phyloP scores from a whole-genome alignment of 2,888 invertebrate genomes.

The Spisula subtruncata region DNA sequence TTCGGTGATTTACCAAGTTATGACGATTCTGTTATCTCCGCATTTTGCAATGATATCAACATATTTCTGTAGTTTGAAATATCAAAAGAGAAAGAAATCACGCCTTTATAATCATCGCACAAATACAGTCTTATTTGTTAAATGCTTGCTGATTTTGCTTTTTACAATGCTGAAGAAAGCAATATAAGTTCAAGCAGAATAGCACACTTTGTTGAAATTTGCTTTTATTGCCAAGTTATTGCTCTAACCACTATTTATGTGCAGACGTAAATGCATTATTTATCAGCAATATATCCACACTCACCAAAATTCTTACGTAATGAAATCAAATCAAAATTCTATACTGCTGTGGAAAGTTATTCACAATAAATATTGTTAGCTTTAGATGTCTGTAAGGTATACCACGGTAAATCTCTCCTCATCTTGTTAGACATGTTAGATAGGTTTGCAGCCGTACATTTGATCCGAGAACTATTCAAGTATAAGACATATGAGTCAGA shows the following conservation, averaged over 20 bases:
- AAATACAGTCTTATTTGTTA: slow-evolving; percentile 14
- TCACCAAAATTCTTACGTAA: not conserved
- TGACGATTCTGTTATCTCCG: not conserved
- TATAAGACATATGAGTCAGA: not conserved
- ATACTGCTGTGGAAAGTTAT: not conserved
- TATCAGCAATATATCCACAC: not conserved
- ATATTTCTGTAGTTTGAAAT: not conserved
- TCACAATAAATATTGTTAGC: not conserved
- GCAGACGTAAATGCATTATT: not conserved
- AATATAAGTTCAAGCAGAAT: not conserved
- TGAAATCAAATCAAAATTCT: not conserved
- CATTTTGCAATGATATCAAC: not conserved
- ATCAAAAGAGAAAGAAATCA: not conserved
- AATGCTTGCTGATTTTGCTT: not conserved
- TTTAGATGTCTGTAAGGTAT: slow-evolving; percentile 1
- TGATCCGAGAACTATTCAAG: not conserved
- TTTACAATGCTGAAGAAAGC: not conserved
- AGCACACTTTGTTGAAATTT: not conserved
- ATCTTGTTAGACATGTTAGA: not conserved
- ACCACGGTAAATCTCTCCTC: not conserved
- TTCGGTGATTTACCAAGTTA: no score
- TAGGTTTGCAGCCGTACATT: not conserved
- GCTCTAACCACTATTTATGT: not conserved
- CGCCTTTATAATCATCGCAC: not conserved
- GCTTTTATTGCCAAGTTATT: not conserved